These are phyloP conservation scores for Watsonalla cultraria DNA, from an alignment of 2,888 invertebrate genomes.

Conservation along the genomic window DNA sequence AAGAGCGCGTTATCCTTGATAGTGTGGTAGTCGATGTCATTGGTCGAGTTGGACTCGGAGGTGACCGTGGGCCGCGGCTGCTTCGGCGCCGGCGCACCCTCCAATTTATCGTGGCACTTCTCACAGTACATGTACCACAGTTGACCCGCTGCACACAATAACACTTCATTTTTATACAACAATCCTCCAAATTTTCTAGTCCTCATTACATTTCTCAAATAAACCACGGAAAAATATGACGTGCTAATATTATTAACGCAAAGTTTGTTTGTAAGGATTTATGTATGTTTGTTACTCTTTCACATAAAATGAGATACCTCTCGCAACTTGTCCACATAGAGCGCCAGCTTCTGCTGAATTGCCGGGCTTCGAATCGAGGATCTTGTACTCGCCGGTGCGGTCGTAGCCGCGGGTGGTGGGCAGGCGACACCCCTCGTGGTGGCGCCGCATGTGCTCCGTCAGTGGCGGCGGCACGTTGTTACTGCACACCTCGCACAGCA, in stretches of 20 bases:
- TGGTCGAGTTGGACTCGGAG: conserved; percentile 27
- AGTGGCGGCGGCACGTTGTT: conserved; percentile 84
- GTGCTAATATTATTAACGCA: no score
- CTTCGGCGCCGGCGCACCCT: conserved; percentile 54
- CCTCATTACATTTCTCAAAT: no score
- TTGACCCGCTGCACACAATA: conserved; percentile 70
- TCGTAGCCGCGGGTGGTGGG: conserved; percentile 95
- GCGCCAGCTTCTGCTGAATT: conserved; percentile 31
- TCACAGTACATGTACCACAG: conserved; percentile 97
- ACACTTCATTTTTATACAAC: background rate
- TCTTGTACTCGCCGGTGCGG: conserved; percentile 91
- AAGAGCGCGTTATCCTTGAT: conserved; percentile 97
- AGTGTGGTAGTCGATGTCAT: conserved; percentile 77
- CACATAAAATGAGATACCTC: conserved; percentile 30
- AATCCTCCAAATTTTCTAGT: background rate
- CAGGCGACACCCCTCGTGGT: conserved; percentile 94
- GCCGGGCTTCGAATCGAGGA: conserved; percentile 61
- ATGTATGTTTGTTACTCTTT: no score
- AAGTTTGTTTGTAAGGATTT: no score
- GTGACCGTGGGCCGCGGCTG: conserved; percentile 39
- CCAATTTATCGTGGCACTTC: conserved; percentile 86
- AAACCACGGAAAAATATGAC: no score
- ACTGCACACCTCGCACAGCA: conserved; percentile 92
- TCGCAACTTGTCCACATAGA: conserved; percentile 55
- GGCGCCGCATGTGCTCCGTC: conserved; percentile 93